A percentile compares a stretch with the other conserved stretches of the same genome.
These are phyloP conservation scores for Gryllus longicercus DNA, from an alignment of 2,888 invertebrate genomes.

Conservation along the genomic window DNA sequence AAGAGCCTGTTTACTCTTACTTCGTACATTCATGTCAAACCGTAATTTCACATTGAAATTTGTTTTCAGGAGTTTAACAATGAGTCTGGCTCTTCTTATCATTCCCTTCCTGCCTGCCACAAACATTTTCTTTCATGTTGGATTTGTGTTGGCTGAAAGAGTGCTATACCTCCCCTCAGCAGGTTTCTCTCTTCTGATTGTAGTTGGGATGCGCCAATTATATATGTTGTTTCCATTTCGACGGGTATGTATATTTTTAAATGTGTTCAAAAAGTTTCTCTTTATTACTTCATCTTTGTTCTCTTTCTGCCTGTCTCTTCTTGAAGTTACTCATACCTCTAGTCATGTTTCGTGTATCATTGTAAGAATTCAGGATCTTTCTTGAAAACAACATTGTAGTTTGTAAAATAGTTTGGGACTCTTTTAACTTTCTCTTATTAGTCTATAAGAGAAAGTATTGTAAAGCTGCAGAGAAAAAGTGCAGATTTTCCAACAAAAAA, in stretches of 20 bases:
- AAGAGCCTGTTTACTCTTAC: too few species aligned
- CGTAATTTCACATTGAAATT: background rate
- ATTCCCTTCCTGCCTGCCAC: slow-evolving; percentile 81
- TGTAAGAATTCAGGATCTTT: too few species aligned
- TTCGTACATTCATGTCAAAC: too few species aligned
- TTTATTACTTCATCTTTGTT: too few species aligned
- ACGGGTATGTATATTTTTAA: background rate
- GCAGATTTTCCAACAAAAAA: too few species aligned
- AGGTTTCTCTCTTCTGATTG: slow-evolving; percentile 71
- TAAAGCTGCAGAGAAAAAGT: too few species aligned
- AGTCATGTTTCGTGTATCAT: too few species aligned
- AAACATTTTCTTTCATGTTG: slow-evolving; percentile 80
- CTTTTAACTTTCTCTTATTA: background rate
- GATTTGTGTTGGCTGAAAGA: slow-evolving; percentile 87
- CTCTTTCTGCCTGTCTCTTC: too few species aligned
- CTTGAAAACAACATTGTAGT: too few species aligned
- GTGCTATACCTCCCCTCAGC: slow-evolving; percentile 78
- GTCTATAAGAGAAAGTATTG: background rate
- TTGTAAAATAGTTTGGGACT: too few species aligned
- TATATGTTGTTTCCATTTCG: background rate
- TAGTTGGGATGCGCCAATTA: slow-evolving; percentile 54
- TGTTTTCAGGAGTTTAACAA: slow-evolving; percentile 53
- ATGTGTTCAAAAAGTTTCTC: too few species aligned
- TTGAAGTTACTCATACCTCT: too few species aligned
- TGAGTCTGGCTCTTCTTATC: slow-evolving; percentile 60